Evolutionary conservation across 2,113 vertebrate species (phyloP).

Genomic region (Aegotheles bennettii): DNA sequence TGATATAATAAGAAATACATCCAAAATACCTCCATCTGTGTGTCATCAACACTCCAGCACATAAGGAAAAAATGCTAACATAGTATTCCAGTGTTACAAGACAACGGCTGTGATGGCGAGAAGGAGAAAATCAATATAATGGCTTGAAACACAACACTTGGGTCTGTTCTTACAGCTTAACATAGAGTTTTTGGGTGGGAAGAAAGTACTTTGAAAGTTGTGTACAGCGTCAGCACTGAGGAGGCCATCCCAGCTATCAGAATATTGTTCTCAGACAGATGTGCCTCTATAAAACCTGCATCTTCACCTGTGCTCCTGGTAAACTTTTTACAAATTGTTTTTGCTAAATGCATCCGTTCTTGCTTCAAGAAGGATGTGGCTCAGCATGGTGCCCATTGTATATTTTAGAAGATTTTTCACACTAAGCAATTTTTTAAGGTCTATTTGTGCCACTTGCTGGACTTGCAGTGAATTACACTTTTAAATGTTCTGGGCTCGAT

Average conservation of each 20-base stretch:
- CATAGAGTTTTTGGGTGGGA: accelerated
- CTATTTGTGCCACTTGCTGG: conserved; percentile 46
- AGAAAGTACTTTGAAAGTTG: neutral
- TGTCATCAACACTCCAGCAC: neutral
- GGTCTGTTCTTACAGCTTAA: neutral
- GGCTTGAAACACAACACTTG: neutral
- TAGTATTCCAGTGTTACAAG: neutral
- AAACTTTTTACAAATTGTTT: neutral
- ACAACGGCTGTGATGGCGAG: accelerated
- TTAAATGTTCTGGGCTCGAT: neutral
- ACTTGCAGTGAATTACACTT: neutral
- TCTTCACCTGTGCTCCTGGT: neutral
- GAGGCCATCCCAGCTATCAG: neutral
- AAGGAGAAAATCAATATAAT: neutral
- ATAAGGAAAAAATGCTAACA: neutral
- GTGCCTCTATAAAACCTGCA: neutral
- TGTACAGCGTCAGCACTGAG: neutral
- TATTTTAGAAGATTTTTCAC: accelerated
- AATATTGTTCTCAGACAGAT: neutral
- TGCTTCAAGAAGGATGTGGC: neutral
- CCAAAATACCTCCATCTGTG: neutral
- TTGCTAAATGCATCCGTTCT: neutral
- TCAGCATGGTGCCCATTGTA: accelerated
- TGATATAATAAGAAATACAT: neutral
- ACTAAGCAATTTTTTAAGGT: neutral